phyloP scores from a whole-genome alignment of 2,888 invertebrate genomes.

The Incurvaria masculella region DNA sequence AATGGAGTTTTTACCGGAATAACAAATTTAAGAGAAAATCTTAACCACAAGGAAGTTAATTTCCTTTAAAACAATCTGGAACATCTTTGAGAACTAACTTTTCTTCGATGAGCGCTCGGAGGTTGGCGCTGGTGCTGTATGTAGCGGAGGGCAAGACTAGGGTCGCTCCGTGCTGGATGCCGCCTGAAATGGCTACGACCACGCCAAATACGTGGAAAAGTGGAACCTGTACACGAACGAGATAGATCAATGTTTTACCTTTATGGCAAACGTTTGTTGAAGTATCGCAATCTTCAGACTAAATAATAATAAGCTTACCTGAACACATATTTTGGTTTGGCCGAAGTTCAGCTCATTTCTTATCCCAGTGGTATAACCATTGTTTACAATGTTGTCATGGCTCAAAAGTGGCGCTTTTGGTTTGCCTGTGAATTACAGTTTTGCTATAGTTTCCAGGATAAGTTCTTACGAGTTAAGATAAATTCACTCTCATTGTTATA shows the following conservation, averaged over 20 bases:
- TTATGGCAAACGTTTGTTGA: too few species aligned
- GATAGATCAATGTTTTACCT: slow-evolving; percentile 23
- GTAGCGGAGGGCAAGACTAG: slow-evolving; percentile 57
- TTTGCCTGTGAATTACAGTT: slow-evolving; percentile 30
- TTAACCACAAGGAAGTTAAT: too few species aligned
- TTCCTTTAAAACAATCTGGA: too few species aligned
- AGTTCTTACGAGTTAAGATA: too few species aligned
- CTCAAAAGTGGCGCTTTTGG: slow-evolving; percentile 74
- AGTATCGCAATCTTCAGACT: slow-evolving; percentile 8
- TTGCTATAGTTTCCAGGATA: too few species aligned
- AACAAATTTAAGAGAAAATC: too few species aligned
- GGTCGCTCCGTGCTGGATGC: slow-evolving; percentile 59
- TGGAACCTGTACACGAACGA: slow-evolving; percentile 62
- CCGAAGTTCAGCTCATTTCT: slow-evolving; percentile 36
- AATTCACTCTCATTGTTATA: too few species aligned
- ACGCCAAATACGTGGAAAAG: slow-evolving; percentile 82
- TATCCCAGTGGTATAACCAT: slow-evolving; percentile 61
- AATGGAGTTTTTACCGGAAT: too few species aligned
- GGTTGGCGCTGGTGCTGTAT: slow-evolving; percentile 60
- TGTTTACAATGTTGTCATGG: slow-evolving; percentile 75
- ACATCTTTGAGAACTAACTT: slow-evolving; percentile 50
- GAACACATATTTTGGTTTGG: slow-evolving; percentile 24
- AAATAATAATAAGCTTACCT: slow-evolving; percentile 11
- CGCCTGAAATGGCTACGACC: slow-evolving; percentile 56
- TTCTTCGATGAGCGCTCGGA: slow-evolving; percentile 64